phyloP scores from a whole-genome alignment of 2,888 invertebrate genomes.

The Lasioglossum vierecki region DNA sequence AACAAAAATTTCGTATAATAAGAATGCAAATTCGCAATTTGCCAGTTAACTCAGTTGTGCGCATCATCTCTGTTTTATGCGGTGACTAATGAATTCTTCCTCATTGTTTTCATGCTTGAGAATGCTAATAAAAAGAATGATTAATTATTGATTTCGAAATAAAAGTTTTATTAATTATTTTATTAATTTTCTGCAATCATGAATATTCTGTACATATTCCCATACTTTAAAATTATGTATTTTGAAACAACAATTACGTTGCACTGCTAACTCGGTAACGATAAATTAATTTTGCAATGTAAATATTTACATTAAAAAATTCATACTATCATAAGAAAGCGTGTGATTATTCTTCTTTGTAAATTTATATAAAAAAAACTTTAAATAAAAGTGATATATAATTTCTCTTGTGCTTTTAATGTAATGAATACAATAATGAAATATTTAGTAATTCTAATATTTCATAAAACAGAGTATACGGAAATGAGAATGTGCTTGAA shows the following conservation, averaged over 20 bases:
- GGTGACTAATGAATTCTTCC: neutral
- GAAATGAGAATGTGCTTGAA: neutral
- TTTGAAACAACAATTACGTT: neutral
- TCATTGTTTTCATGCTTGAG: neutral
- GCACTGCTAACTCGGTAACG: neutral
- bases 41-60: neutral
- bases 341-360: neutral
- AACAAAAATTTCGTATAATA: constrained; percentile 1
- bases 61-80: constrained; percentile 12
- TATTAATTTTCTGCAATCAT: neutral
- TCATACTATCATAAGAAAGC: neutral
- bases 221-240: neutral
- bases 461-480: neutral
- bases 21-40: constrained; percentile 1
- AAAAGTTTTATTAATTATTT: neutral
- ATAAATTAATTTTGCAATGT: neutral
- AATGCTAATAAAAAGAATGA: neutral
- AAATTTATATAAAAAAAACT: neutral
- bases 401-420: neutral
- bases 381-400: neutral
- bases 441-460: neutral
- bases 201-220: neutral
- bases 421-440: neutral
- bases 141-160: neutral
- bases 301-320: neutral